A percentile compares a stretch with the other conserved stretches of the same genome.
Conservation (phyloP, 30 jellyfish, hydroid and myxozoan genomes). For the Phacellophora camtschatica region DNA sequence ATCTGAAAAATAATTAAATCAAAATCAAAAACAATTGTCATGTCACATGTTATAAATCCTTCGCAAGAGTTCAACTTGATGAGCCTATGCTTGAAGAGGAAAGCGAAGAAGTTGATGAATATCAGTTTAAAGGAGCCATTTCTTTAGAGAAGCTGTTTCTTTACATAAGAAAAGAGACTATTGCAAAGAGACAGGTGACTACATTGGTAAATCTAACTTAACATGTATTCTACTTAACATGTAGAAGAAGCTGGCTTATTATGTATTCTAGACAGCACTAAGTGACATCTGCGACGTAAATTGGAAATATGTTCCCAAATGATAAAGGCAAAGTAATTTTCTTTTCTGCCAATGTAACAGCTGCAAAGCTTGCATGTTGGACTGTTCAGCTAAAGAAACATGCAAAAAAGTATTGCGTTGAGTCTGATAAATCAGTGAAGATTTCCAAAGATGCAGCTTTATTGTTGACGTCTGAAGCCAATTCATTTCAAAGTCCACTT, state of each 20-base stretch:
- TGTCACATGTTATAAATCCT: neutral
- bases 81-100: neutral
- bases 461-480: conserved; percentile 9
- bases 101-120: conserved; percentile 1
- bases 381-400: conserved; percentile 1
- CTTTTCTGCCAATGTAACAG: conserved; percentile 1
- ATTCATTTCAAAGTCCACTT: conserved; percentile 10
- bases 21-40: too few relatives aligned
- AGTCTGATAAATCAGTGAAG: neutral
- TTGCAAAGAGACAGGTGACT: neutral
- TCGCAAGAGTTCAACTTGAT: neutral
- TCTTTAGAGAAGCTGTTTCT: conserved; percentile 1
- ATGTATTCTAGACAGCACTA: conserved; percentile 6
- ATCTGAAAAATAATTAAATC: too few relatives aligned
- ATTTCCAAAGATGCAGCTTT: conserved; percentile 8
- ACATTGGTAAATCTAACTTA: neutral
- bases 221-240: neutral
- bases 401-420: neutral
- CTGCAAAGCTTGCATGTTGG: conserved; percentile 24
- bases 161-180: conserved; percentile 5
- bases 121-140: neutral
- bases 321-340: neutral
- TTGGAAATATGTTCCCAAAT: conserved; percentile 12
- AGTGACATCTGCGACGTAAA: neutral
- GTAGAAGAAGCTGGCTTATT: neutral